Evolutionary conservation across 2,797 vertebrate species (phyloP).

Genomic region (Dendrocincla fuliginosa): DNA sequence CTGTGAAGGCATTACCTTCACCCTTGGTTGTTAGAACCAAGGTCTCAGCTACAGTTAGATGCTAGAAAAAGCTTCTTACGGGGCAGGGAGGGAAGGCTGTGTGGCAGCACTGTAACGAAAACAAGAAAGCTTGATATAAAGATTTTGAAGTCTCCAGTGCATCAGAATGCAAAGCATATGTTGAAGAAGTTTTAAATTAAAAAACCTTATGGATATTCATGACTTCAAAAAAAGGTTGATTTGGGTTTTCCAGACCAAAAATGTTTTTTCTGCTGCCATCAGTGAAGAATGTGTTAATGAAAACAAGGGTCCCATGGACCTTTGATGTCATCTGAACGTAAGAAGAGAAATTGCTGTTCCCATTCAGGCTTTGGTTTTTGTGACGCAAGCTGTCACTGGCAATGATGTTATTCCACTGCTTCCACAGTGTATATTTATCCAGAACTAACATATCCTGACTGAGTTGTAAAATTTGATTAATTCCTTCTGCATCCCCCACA

Average conservation of each 20-base stretch:
- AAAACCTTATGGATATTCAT: background rate
- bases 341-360: background rate
- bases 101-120: background rate
- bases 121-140: background rate
- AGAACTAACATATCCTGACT: background rate
- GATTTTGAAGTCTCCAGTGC: slow-evolving; percentile 16
- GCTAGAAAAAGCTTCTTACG: background rate
- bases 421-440: background rate
- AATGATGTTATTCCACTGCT: background rate
- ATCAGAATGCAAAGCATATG: slow-evolving; percentile 64
- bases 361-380: slow-evolving; percentile 3
- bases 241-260: slow-evolving; percentile 41
- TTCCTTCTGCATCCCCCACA: background rate
- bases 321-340: slow-evolving; percentile 42
- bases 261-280: slow-evolving; percentile 16
- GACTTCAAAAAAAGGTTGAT: background rate
- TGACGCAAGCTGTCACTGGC: background rate
- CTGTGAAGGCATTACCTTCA: background rate
- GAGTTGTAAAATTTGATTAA: slow-evolving; percentile 24
- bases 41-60: background rate
- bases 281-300: slow-evolving; percentile 57
- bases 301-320: slow-evolving; percentile 38
- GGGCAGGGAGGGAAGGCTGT: background rate
- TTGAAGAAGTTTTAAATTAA: slow-evolving; percentile 49
- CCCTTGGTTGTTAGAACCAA: background rate